Evolutionary conservation across 2,113 vertebrate genomes (phyloP).

Genomic region (Peucedramus taeniatus): DNA sequence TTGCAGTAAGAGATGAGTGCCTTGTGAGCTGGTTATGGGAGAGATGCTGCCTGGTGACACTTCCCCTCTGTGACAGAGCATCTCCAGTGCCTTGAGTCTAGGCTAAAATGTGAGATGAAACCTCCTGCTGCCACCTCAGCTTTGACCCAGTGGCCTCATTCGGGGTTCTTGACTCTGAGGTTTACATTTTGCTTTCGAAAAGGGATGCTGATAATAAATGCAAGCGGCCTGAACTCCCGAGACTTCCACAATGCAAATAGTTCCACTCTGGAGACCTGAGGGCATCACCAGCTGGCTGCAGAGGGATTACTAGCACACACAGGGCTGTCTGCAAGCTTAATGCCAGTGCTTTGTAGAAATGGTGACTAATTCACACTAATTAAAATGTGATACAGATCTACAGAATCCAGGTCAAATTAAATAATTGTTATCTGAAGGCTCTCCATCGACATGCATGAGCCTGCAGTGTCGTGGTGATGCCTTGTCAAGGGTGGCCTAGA

Average conservation of each 20-base stretch:
- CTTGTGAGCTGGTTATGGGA: neutral
- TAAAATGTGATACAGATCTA: slow-evolving; percentile 10
- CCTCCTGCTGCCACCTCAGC: neutral
- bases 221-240: neutral
- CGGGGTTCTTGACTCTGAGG: neutral
- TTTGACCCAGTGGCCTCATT: neutral
- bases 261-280: neutral
- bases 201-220: neutral
- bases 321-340: neutral
- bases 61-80: fast-evolving
- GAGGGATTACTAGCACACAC: neutral
- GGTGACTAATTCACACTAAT: neutral
- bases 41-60: neutral
- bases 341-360: neutral
- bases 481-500: neutral
- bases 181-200: neutral
- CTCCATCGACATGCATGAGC: neutral
- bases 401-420: neutral
- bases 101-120: neutral
- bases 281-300: neutral
- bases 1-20: neutral
- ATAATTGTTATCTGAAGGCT: neutral
- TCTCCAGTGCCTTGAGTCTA: neutral
- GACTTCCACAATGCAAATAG: neutral
- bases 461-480: too few species aligned